A percentile compares a stretch with the other conserved stretches of the same genome.
These are phyloP conservation scores for Syrrhaptes paradoxus DNA, from an alignment of 2,113 vertebrate species.

Conservation along the genomic window DNA sequence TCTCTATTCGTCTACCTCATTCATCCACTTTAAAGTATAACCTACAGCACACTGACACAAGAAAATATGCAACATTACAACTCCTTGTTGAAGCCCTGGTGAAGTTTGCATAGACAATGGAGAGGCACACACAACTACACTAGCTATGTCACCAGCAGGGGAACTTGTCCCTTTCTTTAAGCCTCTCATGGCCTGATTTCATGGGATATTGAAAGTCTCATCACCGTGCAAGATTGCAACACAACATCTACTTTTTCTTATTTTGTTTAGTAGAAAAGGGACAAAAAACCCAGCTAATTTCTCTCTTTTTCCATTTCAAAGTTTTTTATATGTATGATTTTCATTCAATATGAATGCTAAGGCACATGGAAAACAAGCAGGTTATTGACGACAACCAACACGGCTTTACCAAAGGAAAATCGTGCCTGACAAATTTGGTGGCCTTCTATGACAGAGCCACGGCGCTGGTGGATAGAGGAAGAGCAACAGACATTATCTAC, in stretches of 20 bases:
- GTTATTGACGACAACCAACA: too few relatives aligned
- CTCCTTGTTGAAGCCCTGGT: not conserved
- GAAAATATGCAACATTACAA: not conserved
- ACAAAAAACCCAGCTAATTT: not conserved
- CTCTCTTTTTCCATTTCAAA: not conserved
- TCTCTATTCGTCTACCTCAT: not conserved
- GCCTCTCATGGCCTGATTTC: not conserved
- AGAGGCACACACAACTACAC: not conserved
- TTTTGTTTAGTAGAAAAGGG: not conserved
- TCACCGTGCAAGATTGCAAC: not conserved
- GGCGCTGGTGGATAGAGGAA: too few relatives aligned
- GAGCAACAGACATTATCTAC: too few relatives aligned
- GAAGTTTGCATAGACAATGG: not conserved
- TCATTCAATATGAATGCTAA: not conserved
- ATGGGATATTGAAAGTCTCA: not conserved
- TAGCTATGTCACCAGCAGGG: not conserved
- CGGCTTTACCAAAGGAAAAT: too few relatives aligned
- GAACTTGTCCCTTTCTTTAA: not conserved
- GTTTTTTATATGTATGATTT: not conserved
- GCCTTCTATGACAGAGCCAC: too few relatives aligned
- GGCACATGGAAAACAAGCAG: too few relatives aligned
- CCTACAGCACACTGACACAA: not conserved
- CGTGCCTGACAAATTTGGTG: too few relatives aligned
- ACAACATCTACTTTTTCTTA: not conserved
- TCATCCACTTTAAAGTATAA: not conserved